Evolutionary conservation across 2,113 vertebrate species (phyloP).

Genomic region (Crocuta crocuta): DNA sequence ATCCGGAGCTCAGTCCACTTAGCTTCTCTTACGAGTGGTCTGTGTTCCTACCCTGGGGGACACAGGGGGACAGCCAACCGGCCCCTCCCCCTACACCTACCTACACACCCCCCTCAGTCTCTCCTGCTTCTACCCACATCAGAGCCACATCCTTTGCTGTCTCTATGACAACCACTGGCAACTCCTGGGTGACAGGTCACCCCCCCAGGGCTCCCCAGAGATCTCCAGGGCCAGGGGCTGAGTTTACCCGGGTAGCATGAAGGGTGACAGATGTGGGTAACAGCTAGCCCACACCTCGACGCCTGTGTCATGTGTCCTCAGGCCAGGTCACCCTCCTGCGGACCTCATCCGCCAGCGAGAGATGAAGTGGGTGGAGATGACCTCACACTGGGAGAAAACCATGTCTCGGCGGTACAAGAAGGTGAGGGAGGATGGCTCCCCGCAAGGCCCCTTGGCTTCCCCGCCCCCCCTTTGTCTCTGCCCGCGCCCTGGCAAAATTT

Average conservation of each 20-base stretch:
- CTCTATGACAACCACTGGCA: constrained; percentile 49
- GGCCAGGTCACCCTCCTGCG: constrained; percentile 83
- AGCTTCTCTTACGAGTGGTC: neutral
- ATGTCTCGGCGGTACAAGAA: constrained; percentile 89
- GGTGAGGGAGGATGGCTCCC: constrained; percentile 78
- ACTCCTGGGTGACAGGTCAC: constrained; percentile 51
- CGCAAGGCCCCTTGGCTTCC: neutral
- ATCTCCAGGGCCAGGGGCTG: neutral
- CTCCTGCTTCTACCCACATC: neutral
- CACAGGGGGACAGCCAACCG: neutral
- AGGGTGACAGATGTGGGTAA: neutral
- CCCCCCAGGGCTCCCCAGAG: neutral
- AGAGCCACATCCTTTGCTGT: constrained; percentile 70
- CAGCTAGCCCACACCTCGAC: neutral
- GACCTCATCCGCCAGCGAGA: constrained; percentile 92
- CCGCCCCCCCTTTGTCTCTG: neutral
- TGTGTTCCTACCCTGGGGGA: neutral
- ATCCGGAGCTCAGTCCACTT: neutral
- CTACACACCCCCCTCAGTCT: neutral
- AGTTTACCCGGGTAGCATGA: neutral
- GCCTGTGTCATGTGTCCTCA: neutral
- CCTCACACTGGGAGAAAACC: constrained; percentile 90
- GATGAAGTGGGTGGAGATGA: constrained; percentile 93
- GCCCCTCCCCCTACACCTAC: neutral
- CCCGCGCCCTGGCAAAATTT: neutral